Conservation (phyloP, 2,797 vertebrate species). For the Loris lydekkerianus region DNA sequence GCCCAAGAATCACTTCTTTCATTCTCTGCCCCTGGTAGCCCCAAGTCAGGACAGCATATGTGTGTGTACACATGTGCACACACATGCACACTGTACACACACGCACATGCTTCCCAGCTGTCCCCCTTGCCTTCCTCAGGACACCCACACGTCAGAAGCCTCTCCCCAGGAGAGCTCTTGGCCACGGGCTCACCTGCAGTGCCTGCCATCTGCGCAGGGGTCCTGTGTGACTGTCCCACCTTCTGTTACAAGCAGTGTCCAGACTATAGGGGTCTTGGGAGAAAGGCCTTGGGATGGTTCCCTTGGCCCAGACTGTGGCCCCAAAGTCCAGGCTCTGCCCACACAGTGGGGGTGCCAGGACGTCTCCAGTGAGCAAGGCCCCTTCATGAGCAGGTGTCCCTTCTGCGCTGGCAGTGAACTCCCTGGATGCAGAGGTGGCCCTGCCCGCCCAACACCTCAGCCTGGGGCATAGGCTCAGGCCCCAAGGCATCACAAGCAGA, state of each 20-base stretch:
- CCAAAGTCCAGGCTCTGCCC: fast-evolving
- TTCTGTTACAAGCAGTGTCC: not conserved
- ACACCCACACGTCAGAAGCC: fast-evolving
- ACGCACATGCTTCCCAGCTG: not conserved
- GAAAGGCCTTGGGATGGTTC: not conserved
- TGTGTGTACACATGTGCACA: not conserved
- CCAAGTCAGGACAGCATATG: too few relatives aligned
- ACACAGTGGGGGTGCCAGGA: fast-evolving
- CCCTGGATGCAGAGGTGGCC: not conserved
- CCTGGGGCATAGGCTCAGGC: not conserved
- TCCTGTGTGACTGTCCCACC: fast-evolving
- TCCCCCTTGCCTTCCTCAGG: not conserved
- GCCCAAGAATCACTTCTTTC: not conserved
- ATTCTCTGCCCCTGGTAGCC: not conserved
- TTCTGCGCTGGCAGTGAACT: not conserved
- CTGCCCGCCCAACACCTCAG: not conserved
- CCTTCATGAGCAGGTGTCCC: not conserved
- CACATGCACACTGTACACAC: too few relatives aligned
- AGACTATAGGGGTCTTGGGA: not conserved
- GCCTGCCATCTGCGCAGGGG: fast-evolving
- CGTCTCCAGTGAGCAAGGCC: fast-evolving
- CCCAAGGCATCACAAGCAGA: not conserved
- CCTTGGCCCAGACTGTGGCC: not conserved
- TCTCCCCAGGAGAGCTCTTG: not conserved
- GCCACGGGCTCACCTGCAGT: fast-evolving